Evolutionary conservation across 2,113 vertebrate genomes (phyloP).

Genomic region (Sakesphorus luctuosus): DNA sequence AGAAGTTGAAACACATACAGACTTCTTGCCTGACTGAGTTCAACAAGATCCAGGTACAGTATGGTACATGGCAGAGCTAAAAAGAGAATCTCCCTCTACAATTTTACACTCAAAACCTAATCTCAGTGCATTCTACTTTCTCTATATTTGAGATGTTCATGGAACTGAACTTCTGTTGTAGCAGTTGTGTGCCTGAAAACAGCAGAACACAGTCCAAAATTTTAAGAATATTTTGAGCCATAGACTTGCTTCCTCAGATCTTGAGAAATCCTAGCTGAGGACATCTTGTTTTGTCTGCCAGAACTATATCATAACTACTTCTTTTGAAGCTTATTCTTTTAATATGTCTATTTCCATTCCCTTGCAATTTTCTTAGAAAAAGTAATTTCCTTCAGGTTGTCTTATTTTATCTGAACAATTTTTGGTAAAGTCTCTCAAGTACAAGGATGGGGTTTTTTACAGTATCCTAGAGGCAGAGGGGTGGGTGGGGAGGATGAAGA

Average conservation of each 20-base stretch:
- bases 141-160: not conserved
- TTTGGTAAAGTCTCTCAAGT: not conserved
- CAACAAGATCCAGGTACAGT: not conserved
- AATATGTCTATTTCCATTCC: not conserved
- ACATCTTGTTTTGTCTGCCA: conserved; percentile 1
- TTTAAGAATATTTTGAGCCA: not conserved
- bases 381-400: not conserved
- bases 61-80: not conserved
- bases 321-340: conserved; percentile 31
- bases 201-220: not conserved
- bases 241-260: not conserved
- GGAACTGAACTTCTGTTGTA: not conserved
- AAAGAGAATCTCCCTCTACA: not conserved
- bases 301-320: not conserved
- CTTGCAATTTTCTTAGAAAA: not conserved
- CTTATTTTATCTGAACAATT: not conserved
- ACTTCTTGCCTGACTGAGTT: not conserved
- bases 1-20: not conserved
- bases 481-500: not conserved
- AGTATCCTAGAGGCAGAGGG: not conserved
- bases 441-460: not conserved
- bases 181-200: not conserved
- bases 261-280: conserved; percentile 3
- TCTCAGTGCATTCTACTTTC: not conserved
- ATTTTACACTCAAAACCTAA: not conserved